These are phyloP conservation scores for Tringa solitaria DNA, from an alignment of 2,113 vertebrate species.

Conservation along the genomic window DNA sequence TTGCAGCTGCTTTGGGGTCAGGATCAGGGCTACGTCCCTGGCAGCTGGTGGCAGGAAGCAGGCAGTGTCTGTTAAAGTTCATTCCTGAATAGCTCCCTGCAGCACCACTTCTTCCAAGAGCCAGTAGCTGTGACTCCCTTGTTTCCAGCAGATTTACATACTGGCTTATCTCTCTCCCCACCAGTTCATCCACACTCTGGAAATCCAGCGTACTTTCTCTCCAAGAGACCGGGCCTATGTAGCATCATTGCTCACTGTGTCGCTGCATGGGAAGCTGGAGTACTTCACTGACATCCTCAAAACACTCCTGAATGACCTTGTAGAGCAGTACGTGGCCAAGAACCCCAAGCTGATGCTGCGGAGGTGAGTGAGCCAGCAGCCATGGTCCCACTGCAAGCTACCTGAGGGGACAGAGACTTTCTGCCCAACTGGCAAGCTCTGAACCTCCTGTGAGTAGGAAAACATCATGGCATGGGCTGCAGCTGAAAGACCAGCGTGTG, in stretches of 20 bases:
- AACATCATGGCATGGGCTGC: background rate
- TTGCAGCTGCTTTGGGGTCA: background rate
- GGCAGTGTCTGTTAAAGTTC: background rate
- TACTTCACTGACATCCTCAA: slow-evolving; percentile 98
- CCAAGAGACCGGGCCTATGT: slow-evolving; percentile 93
- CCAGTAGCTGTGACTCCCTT: background rate
- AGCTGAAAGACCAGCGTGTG: background rate
- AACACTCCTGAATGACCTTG: slow-evolving; percentile 91
- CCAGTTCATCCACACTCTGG: slow-evolving; percentile 95
- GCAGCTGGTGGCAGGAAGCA: background rate
- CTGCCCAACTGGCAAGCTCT: background rate
- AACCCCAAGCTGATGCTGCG: slow-evolving; percentile 98
- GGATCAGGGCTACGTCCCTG: background rate
- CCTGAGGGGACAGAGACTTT: background rate
- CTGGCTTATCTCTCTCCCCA: background rate
- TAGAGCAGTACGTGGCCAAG: slow-evolving; percentile 97
- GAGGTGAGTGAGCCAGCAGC: slow-evolving; percentile 73
- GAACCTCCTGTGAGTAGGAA: background rate
- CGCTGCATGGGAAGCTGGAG: slow-evolving; percentile 93
- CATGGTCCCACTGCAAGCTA: background rate
- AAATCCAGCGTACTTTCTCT: slow-evolving; percentile 95
- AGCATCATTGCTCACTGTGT: slow-evolving; percentile 92
- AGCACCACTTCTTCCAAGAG: background rate
- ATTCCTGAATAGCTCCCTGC: background rate
- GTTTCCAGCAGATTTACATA: background rate